Evolutionary conservation across 2,888 invertebrate species (phyloP).

Genomic region (Acanthosepion esculentum): DNA sequence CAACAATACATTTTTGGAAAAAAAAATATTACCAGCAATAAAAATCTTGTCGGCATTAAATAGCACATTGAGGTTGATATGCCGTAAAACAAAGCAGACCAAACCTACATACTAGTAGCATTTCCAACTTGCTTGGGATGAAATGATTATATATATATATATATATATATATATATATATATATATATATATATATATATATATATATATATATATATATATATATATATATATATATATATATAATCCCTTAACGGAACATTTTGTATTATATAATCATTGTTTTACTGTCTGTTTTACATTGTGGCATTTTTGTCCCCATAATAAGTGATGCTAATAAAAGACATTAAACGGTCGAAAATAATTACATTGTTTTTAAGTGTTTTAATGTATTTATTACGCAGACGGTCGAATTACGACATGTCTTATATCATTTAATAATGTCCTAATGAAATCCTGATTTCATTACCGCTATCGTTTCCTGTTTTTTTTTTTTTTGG

Average conservation of each 20-base stretch:
- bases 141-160: no score
- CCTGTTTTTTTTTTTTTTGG: neutral
- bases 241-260: neutral
- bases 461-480: neutral
- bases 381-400: neutral
- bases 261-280: neutral
- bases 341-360: neutral
- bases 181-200: no score
- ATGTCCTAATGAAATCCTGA: neutral
- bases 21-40: no score
- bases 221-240: no score
- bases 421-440: slow-evolving; percentile 4
- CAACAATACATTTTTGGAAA: no score
- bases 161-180: no score
- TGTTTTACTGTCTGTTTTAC: neutral
- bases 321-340: neutral
- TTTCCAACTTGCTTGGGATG: no score
- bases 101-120: no score
- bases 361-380: neutral
- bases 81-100: no score
- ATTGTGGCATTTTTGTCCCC: neutral
- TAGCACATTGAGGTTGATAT: no score
- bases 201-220: no score
- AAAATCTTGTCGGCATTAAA: no score
- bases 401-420: slow-evolving; percentile 15